These are phyloP conservation scores for Fregetta grallaria DNA, from an alignment of 2,113 vertebrate genomes.

Conservation along the genomic window DNA sequence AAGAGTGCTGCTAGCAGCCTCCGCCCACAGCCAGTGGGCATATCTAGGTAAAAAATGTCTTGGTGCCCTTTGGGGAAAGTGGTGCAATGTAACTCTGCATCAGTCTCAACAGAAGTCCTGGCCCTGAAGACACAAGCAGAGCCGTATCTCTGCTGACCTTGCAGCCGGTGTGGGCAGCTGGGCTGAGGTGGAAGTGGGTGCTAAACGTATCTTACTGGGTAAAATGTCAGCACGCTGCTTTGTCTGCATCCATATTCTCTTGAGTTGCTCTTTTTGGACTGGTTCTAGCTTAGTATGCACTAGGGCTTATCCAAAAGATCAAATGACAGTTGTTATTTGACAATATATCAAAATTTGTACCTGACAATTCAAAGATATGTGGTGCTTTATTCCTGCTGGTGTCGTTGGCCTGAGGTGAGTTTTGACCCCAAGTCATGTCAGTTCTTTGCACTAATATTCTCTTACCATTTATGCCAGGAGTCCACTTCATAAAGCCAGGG, in stretches of 20 bases:
- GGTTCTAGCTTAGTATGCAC: neutral
- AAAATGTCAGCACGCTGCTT: neutral
- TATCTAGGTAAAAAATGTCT: neutral
- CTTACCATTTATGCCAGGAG: neutral
- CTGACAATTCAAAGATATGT: neutral
- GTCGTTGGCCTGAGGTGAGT: neutral
- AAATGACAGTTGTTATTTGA: neutral
- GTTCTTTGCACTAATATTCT: neutral
- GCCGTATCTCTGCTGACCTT: neutral
- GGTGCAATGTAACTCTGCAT: neutral
- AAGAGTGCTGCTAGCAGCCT: neutral
- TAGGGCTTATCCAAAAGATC: neutral
- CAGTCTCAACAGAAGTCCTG: fast-evolving
- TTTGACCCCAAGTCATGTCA: neutral
- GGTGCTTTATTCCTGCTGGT: neutral
- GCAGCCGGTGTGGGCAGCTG: neutral
- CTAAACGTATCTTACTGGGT: fast-evolving
- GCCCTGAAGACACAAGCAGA: neutral
- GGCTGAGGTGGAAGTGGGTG: neutral
- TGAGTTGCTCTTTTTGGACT: neutral
- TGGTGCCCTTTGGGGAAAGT: neutral
- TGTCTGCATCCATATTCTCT: neutral
- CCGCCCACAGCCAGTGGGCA: neutral
- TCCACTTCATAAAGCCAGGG: neutral
- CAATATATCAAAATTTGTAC: no score